Percentiles rank a stretch among this genome's conserved stretches.
These are phyloP conservation scores for Ditylenchus weischeri DNA, from an alignment of 2,888 invertebrate genomes.

Conservation along the genomic window DNA sequence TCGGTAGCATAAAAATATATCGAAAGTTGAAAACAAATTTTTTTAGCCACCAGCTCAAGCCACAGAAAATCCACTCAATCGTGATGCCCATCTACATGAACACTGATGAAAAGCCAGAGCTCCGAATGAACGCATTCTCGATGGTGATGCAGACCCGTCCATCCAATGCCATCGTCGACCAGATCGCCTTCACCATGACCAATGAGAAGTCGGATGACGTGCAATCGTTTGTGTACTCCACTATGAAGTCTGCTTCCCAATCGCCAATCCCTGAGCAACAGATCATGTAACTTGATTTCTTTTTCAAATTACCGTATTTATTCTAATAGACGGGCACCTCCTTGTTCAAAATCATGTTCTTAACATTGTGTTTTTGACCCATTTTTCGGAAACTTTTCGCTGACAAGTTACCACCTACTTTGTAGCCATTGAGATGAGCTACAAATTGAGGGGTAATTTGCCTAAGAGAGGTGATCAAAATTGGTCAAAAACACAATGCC, in stretches of 20 bases:
- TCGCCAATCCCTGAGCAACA: conserved; percentile 33
- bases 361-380: no score
- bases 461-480: no score
- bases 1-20: conserved; percentile 7
- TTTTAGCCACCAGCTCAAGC: conserved; percentile 21
- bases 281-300: conserved; percentile 5
- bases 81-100: conserved; percentile 42
- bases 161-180: conserved; percentile 28
- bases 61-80: conserved; percentile 35
- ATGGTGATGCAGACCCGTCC: conserved; percentile 39
- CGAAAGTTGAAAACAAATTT: no score
- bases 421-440: no score
- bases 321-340: background rate
- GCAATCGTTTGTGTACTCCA: conserved; percentile 31
- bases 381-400: no score
- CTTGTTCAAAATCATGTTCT: no score
- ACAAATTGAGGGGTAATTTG: no score
- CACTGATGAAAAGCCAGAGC: conserved; percentile 28
- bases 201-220: conserved; percentile 35
- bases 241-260: conserved; percentile 26
- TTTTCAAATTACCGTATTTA: no score
- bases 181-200: conserved; percentile 27
- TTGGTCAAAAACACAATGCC: no score
- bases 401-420: no score
- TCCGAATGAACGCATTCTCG: conserved; percentile 36